Evolutionary conservation across 1,140 invertebrate genomes (phyloP), one percentile per base, ranked within the genome.

Genomic region (Leptinotarsa texana): DNA sequence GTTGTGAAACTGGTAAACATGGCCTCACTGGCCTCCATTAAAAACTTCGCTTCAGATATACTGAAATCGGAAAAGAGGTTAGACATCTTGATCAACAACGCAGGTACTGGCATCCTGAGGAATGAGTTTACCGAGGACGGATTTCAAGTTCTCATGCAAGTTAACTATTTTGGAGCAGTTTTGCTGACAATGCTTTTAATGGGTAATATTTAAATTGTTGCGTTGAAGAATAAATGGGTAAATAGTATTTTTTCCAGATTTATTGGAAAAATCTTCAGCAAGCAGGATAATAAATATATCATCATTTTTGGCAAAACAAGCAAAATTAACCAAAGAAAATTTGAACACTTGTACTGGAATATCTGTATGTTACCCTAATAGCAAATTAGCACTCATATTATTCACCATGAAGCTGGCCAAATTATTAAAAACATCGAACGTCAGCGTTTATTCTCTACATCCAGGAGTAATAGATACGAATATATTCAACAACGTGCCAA

Each of bases 251-350:
- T 2, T 85, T 93, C 8, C 86, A 81, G 79, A 77, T 78, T 68
- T 89, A 79, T 86, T 93, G 33, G 86, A 82, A 72, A 80, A 80
- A 22, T 85, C 91, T 1, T 84, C 88, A 11, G 89, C 91, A 1
- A 88, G 87, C 79, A 86, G 92, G 63, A 91, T 94, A 62, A 84
- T 94, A 13, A 93, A 90, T 78, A 89, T 94, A 3, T 90, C 92
- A 1, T 93, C 92, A 2, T 78, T 88, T 22, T 87, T 89, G n/a
- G 90, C 93, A 84, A 84, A 84, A 69, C 76, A 81, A 63, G 92
- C 90, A 57, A 82, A 77, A 79, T 89, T 93, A 21, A 86, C 93
- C 75, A 91, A 91, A 68, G 87, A 90, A 22, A 89, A 93, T 78
- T 84, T 93, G 74, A 91, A 88, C 68, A 62, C 73, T 17, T 77